Conservation (phyloP, 2,113 vertebrate genomes). For the Lepidothrix coronata region DNA sequence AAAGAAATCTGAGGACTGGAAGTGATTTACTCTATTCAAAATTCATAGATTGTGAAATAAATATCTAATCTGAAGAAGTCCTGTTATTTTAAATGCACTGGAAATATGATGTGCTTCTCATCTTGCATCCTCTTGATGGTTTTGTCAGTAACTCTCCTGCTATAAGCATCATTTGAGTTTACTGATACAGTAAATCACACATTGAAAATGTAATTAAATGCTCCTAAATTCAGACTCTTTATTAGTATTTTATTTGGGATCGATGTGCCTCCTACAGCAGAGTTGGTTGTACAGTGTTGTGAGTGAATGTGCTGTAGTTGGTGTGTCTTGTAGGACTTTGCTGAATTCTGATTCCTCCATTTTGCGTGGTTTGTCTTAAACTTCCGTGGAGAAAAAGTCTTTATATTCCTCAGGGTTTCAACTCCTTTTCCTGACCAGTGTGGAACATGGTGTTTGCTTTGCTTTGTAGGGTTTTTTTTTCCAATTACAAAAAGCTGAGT, state of each 20-base stretch:
- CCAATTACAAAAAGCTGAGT: background rate
- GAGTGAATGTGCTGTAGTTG: background rate
- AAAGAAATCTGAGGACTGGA: background rate
- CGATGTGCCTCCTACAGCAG: background rate
- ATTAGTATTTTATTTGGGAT: background rate
- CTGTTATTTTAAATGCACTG: background rate
- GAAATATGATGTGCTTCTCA: background rate
- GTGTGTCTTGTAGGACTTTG: background rate
- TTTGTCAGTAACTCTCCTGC: background rate
- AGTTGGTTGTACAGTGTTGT: background rate
- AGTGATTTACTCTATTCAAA: background rate
- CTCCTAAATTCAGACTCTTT: background rate
- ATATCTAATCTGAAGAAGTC: background rate
- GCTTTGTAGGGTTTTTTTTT: background rate
- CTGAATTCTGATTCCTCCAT: background rate
- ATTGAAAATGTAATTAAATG: background rate
- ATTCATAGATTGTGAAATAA: background rate
- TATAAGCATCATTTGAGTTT: background rate
- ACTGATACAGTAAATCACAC: background rate
- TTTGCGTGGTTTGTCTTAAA: background rate
- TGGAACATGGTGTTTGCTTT: background rate
- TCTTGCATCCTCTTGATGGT: background rate
- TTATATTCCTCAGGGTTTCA: background rate
- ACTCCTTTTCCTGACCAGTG: background rate
- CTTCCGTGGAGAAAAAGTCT: background rate